A percentile compares a stretch with the other conserved stretches of the same genome.
These are phyloP conservation scores for Acronicta aceris DNA, from an alignment of 2,888 invertebrate species.

Conservation along the genomic window DNA sequence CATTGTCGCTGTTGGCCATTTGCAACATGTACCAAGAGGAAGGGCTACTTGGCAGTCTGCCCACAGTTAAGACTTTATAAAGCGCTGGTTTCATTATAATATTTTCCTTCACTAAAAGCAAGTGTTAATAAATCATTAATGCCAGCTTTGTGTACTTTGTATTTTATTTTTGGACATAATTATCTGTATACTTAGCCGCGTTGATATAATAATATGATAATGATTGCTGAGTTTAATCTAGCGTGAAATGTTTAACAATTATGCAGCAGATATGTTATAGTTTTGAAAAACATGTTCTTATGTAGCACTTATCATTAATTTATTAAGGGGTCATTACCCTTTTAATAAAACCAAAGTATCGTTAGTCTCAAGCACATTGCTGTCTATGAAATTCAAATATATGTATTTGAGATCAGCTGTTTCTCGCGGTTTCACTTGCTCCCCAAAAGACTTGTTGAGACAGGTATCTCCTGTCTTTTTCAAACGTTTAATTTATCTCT, in stretches of 20 bases:
- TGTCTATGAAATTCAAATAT: no score
- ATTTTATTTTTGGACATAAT: conserved; percentile 26
- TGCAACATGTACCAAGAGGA: no score
- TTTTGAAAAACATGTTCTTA: conserved; percentile 10
- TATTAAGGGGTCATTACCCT: neutral
- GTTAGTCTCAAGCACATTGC: neutral
- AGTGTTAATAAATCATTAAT: neutral
- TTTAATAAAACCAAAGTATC: neutral
- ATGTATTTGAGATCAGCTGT: no score
- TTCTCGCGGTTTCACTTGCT: no score
- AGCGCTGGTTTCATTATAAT: neutral
- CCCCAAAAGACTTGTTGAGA: no score
- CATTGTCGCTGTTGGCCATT: no score
- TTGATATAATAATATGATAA: conserved; percentile 24
- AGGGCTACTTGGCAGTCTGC: no score
- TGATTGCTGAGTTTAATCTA: conserved; percentile 19
- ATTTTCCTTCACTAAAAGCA: neutral
- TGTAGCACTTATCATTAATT: neutral
- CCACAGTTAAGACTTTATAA: no score
- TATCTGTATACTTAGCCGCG: conserved; percentile 62
- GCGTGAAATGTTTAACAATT: conserved; percentile 14
- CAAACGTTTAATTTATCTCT: no score
- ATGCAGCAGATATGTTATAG: conserved; percentile 5
- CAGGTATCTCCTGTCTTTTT: no score
- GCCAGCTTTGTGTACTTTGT: neutral